Conservation (phyloP, 2,797 vertebrate species). For the Botia almorhae region DNA sequence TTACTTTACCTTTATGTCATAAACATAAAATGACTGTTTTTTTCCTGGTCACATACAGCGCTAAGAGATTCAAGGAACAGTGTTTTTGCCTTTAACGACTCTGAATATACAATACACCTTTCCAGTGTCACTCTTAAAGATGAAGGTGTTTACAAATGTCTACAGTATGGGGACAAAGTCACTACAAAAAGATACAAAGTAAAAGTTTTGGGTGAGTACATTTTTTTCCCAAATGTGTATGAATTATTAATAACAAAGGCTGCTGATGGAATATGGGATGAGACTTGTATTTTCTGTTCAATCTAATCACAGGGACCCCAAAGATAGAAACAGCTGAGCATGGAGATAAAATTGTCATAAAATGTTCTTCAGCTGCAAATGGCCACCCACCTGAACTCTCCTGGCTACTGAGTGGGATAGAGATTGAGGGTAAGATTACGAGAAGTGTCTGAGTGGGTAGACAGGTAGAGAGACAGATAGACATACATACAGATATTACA, state of each 20-base stretch:
- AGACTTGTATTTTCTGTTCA: constrained; percentile 1
- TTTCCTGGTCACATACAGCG: constrained; percentile 57
- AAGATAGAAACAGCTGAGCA: constrained; percentile 57
- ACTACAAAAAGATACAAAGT: constrained; percentile 65
- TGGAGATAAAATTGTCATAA: constrained; percentile 57
- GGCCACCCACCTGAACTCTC: constrained; percentile 64
- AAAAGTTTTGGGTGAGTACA: constrained; percentile 74
- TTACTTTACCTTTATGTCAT: background rate
- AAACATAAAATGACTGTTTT: background rate
- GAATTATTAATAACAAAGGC: background rate
- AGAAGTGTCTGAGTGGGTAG: constrained; percentile 27
- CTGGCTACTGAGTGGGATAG: constrained; percentile 68
- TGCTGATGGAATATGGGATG: background rate
- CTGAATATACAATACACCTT: constrained; percentile 67
- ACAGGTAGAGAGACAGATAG: background rate
- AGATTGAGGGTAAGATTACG: constrained; percentile 69
- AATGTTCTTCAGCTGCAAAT: constrained; percentile 70
- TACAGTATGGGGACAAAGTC: constrained; percentile 44
- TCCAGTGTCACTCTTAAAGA: constrained; percentile 71
- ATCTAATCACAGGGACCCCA: constrained; percentile 66
- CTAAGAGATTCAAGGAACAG: constrained; percentile 66
- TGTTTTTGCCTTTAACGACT: constrained; percentile 58
- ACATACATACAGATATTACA: background rate
- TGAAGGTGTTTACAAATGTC: constrained; percentile 75
- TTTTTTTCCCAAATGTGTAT: background rate